Percentiles rank a stretch among this genome's conserved stretches.
Conservation (phyloP, 1,140 invertebrate species). For the Atta texana region DNA sequence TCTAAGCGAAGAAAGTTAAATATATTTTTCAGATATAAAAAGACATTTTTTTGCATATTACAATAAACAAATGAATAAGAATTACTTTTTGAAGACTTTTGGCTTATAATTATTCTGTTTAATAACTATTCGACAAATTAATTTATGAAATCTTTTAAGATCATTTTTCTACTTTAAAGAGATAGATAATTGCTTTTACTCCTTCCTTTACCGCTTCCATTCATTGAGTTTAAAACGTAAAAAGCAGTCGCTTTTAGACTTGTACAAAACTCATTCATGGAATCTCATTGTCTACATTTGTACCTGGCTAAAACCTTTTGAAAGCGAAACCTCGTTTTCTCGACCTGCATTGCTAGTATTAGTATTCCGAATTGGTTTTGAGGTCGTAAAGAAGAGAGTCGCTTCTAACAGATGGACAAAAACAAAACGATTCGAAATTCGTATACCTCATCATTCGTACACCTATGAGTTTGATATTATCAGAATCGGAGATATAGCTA, state of each 20-base stretch:
- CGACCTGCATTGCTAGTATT: constrained; percentile 34
- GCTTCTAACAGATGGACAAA: constrained; percentile 9
- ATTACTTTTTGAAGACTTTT: background rate
- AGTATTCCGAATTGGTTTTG: constrained; percentile 50
- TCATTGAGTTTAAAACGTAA: constrained; percentile 37
- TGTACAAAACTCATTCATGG: constrained; percentile 14
- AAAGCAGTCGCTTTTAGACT: constrained; percentile 31
- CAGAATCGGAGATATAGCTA: background rate
- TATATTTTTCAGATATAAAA: background rate
- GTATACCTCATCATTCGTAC: background rate
- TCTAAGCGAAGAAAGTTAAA: background rate
- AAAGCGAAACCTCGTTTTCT: constrained; percentile 55
- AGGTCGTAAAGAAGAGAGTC: constrained; percentile 20
- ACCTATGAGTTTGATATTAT: constrained; percentile 1
- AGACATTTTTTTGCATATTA: background rate
- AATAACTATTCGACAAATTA: background rate
- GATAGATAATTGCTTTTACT: constrained; percentile 2
- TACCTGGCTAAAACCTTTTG: constrained; percentile 15
- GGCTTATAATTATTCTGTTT: background rate
- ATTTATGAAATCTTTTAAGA: background rate
- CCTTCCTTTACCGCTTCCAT: constrained; percentile 16
- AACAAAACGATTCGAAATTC: constrained; percentile 41
- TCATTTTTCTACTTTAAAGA: background rate
- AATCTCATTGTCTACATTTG: constrained; percentile 49
- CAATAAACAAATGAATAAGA: background rate